Evolutionary conservation across 2,888 invertebrate species (phyloP).

Genomic region (Plemyria rubiginata): DNA sequence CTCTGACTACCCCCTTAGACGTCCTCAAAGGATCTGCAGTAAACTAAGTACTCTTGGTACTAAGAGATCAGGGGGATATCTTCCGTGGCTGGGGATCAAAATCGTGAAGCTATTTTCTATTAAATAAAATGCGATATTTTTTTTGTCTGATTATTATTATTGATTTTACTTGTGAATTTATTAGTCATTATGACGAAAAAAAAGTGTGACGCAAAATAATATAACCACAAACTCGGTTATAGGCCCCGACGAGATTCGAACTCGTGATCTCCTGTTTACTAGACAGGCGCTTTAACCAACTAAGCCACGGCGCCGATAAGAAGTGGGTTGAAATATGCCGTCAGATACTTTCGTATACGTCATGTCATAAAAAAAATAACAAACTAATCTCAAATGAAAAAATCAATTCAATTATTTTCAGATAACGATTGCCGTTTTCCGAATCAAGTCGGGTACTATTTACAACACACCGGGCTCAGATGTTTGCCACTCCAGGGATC

Average conservation of each 20-base stretch:
- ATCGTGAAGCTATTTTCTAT: no score
- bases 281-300: slow-evolving; percentile 85
- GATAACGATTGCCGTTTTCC: slow-evolving; percentile 88
- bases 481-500: slow-evolving; percentile 71
- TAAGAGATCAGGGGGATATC: no score
- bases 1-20: no score
- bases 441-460: slow-evolving; percentile 86
- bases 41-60: no score
- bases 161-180: no score
- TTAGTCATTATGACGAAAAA: neutral
- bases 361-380: neutral
- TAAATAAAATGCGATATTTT: no score
- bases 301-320: slow-evolving; percentile 82
- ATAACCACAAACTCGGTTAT: slow-evolving; percentile 37
- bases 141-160: no score
- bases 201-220: slow-evolving; percentile 29
- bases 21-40: no score
- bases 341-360: slow-evolving; percentile 11
- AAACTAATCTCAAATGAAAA: neutral
- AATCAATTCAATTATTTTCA: slow-evolving; percentile 53
- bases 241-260: slow-evolving; percentile 85
- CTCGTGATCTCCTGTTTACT: slow-evolving; percentile 85
- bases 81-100: no score
- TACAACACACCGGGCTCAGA: slow-evolving; percentile 76
- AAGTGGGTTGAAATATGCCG: slow-evolving; percentile 46